Percentiles rank a stretch among this genome's conserved stretches.
Conservation (phyloP, 2,888 invertebrate species). For the Drosophila niveifrons region DNA sequence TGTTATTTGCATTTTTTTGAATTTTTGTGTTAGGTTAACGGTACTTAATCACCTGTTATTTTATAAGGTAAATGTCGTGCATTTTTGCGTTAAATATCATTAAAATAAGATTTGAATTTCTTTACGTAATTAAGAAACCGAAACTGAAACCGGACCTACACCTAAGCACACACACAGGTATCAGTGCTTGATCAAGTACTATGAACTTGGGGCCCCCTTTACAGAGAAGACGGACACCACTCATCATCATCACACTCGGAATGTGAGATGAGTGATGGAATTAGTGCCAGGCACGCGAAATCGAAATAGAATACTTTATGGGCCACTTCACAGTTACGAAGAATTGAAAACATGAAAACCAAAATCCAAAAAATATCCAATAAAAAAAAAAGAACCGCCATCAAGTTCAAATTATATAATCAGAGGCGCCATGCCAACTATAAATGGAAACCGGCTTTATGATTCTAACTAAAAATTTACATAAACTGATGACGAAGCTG, state of each 20-base stretch:
- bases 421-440: slow-evolving; percentile 47
- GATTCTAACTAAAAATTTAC: slow-evolving; percentile 29
- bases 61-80: slow-evolving; percentile 20
- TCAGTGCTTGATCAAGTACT: background rate
- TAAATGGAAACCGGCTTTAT: slow-evolving; percentile 48
- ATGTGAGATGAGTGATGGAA: slow-evolving; percentile 49
- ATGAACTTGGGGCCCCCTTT: slow-evolving; percentile 5
- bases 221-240: background rate
- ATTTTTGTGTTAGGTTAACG: slow-evolving; percentile 57
- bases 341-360: slow-evolving; percentile 24
- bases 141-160: slow-evolving; percentile 66
- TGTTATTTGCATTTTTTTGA: slow-evolving; percentile 15
- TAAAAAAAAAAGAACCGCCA: slow-evolving; percentile 29
- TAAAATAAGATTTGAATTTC: slow-evolving; percentile 56
- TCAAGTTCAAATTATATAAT: slow-evolving; percentile 46
- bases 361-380: background rate
- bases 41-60: slow-evolving; percentile 46
- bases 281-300: slow-evolving; percentile 64
- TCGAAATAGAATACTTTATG: slow-evolving; percentile 24
- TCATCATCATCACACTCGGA: slow-evolving; percentile 36
- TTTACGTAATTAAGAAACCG: slow-evolving; percentile 72
- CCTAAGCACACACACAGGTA: background rate
- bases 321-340: slow-evolving; percentile 30
- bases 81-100: slow-evolving; percentile 54
- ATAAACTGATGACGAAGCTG: slow-evolving; percentile 22